phyloP scores from a whole-genome alignment of 2,797 vertebrate species.

The Tenualosa thibaudeaui region DNA sequence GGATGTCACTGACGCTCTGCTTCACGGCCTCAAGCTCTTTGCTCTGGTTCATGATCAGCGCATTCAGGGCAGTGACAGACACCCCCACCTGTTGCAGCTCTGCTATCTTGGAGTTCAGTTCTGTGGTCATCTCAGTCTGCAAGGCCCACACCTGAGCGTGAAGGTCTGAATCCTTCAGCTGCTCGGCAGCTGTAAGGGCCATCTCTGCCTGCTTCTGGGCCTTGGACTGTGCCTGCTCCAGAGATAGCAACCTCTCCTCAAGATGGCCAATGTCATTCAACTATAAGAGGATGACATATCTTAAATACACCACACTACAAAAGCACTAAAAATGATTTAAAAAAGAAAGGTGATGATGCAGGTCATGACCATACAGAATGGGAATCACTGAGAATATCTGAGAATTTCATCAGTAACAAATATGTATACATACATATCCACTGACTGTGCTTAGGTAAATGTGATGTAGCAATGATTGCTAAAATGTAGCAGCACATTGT shows the following conservation, averaged over 20 bases:
- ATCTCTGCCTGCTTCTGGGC: constrained; percentile 45
- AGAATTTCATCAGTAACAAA: not conserved
- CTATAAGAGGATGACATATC: constrained; percentile 34
- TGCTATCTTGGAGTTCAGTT: constrained; percentile 34
- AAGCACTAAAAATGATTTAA: not conserved
- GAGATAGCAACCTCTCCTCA: constrained; percentile 48
- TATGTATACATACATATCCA: too few relatives aligned
- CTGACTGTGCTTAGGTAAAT: not conserved
- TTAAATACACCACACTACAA: not conserved
- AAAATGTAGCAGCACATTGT: constrained; percentile 23
- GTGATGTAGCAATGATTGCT: not conserved
- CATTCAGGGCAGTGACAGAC: constrained; percentile 43
- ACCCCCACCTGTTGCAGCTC: constrained; percentile 51
- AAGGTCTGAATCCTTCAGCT: constrained; percentile 42
- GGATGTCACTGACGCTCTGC: constrained; percentile 40
- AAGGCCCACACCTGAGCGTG: constrained; percentile 44
- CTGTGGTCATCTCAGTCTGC: constrained; percentile 35
- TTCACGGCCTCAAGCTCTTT: constrained; percentile 45
- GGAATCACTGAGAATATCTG: not conserved
- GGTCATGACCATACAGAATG: not conserved
- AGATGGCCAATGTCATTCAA: constrained; percentile 31
- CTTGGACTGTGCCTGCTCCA: constrained; percentile 46
- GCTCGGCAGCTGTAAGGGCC: constrained; percentile 38
- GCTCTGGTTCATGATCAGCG: constrained; percentile 39
- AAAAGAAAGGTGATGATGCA: not conserved